These are phyloP conservation scores for Chydorus sphaericus DNA, from an alignment of 2,888 invertebrate genomes.

Conservation along the genomic window DNA sequence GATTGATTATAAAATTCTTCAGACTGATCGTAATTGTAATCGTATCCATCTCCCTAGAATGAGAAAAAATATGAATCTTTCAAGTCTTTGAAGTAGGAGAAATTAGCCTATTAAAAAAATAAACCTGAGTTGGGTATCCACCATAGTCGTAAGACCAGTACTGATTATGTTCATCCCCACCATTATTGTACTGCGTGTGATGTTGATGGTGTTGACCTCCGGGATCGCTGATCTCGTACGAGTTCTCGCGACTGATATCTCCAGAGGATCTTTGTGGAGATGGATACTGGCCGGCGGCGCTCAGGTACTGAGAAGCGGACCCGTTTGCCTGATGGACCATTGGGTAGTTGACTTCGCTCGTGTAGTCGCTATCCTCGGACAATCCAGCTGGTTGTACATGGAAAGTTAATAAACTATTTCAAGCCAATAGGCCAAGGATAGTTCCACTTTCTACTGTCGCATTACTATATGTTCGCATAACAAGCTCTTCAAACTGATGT, in stretches of 20 bases:
- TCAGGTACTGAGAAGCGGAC: conserved; percentile 75
- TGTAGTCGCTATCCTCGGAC: conserved; percentile 94
- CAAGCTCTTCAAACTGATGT: too few relatives aligned
- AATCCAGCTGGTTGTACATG: conserved; percentile 62
- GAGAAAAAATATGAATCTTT: background rate
- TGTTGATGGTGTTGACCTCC: background rate
- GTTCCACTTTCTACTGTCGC: too few relatives aligned
- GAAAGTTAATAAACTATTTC: too few relatives aligned
- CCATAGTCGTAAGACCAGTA: background rate
- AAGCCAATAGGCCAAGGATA: too few relatives aligned
- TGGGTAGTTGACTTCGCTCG: conserved; percentile 88
- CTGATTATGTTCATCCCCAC: too few relatives aligned
- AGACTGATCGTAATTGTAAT: conserved; percentile 1
- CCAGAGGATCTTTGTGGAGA: conserved; percentile 60
- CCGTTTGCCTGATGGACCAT: conserved; percentile 64
- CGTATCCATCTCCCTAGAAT: background rate
- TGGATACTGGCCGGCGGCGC: conserved; percentile 59
- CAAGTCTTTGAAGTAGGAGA: too few relatives aligned
- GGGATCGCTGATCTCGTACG: conserved; percentile 41
- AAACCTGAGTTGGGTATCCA: too few relatives aligned
- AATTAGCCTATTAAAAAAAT: too few relatives aligned
- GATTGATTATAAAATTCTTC: background rate
- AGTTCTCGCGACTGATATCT: conserved; percentile 68
- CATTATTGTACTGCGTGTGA: too few relatives aligned
- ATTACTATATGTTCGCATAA: too few relatives aligned